These are phyloP conservation scores for Galemys pyrenaicus DNA, from an alignment of 2,113 vertebrate genomes.

Conservation along the genomic window DNA sequence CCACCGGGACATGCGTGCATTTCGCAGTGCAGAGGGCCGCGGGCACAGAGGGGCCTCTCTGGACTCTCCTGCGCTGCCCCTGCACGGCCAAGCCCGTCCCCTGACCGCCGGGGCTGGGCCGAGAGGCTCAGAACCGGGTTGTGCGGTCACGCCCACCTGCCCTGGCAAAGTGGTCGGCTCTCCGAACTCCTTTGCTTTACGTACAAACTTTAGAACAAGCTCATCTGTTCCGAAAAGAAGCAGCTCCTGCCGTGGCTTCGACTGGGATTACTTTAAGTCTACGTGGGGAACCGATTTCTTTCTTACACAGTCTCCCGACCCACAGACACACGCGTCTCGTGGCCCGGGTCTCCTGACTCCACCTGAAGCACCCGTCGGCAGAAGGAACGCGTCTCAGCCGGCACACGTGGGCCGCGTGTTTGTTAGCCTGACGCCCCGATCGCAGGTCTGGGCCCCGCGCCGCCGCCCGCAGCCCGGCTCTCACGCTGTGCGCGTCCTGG, in stretches of 20 bases:
- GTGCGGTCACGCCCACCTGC: neutral
- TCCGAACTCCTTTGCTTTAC: neutral
- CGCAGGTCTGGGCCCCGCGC: no score
- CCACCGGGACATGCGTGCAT: no score
- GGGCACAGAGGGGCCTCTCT: no score
- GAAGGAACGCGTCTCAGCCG: no score
- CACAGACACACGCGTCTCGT: neutral
- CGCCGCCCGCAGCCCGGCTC: no score
- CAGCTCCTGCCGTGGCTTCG: neutral
- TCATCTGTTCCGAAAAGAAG: neutral
- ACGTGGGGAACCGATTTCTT: neutral
- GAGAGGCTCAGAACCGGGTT: no score
- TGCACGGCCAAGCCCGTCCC: no score
- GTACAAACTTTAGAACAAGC: neutral
- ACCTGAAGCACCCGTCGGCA: no score
- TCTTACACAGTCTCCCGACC: neutral
- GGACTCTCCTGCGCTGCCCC: neutral
- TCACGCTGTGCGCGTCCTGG: no score
- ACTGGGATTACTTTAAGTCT: neutral
- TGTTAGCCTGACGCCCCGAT: no score
- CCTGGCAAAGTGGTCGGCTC: neutral
- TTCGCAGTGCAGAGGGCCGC: no score
- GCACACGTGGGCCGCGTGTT: no score
- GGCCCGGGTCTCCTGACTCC: neutral
- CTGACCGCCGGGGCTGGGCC: accelerated